These are phyloP conservation scores for Sympetrum striolatum DNA, from an alignment of 2,888 invertebrate genomes.

Conservation along the genomic window DNA sequence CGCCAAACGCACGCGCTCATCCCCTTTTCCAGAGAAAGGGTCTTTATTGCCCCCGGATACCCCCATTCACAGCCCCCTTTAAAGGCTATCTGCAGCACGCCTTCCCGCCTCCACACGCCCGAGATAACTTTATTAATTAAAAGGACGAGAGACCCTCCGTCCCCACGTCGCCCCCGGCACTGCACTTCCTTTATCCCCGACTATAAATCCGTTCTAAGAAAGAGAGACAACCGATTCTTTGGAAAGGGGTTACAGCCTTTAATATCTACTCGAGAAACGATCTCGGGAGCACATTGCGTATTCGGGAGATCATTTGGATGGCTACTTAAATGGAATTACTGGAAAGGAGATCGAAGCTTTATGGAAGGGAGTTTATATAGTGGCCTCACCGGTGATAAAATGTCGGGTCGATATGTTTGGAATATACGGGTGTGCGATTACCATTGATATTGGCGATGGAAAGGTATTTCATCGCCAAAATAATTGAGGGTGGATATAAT, in stretches of 20 bases:
- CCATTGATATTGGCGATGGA: too few relatives aligned
- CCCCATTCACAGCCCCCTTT: background rate
- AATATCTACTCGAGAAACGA: background rate
- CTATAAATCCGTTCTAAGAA: too few relatives aligned
- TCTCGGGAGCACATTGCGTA: background rate
- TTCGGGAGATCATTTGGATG: background rate
- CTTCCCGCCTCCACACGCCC: background rate
- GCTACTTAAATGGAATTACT: too few relatives aligned
- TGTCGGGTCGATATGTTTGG: too few relatives aligned
- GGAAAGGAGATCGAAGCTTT: too few relatives aligned
- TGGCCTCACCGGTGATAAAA: too few relatives aligned
- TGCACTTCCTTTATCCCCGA: too few relatives aligned
- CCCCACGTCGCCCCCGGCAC: background rate
- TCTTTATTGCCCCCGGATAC: background rate
- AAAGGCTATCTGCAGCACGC: background rate
- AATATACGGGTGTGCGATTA: too few relatives aligned
- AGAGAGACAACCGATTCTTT: too few relatives aligned
- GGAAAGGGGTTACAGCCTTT: background rate
- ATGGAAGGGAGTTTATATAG: too few relatives aligned
- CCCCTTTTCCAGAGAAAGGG: background rate
- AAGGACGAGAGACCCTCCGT: background rate
- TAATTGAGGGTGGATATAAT: too few relatives aligned
- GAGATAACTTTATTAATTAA: slow-evolving; percentile 42
- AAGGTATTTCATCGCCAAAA: too few relatives aligned
- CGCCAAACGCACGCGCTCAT: background rate